Percentiles rank a stretch among this genome's conserved stretches.
phyloP scores from a whole-genome alignment of 2,113 vertebrate species.

The Casuarius casuarius region DNA sequence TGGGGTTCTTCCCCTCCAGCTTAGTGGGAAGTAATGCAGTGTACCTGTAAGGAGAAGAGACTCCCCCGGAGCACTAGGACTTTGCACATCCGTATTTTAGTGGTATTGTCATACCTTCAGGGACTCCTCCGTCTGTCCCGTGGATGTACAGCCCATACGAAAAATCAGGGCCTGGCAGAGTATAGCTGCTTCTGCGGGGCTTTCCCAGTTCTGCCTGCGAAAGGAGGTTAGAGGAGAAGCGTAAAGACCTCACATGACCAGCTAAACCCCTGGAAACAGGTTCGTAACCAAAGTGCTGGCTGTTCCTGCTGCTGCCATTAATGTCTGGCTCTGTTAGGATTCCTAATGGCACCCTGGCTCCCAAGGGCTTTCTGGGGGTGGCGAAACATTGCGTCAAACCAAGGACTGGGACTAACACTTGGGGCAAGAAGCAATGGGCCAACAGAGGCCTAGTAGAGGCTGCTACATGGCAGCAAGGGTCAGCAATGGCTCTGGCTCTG shows the following conservation, averaged over 20 bases:
- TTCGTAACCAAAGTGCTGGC: background rate
- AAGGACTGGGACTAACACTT: background rate
- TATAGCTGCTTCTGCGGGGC: conserved; percentile 71
- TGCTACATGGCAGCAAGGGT: rapidly evolving
- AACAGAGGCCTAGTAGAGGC: background rate
- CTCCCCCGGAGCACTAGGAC: background rate
- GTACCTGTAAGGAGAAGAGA: background rate
- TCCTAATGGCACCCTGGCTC: background rate
- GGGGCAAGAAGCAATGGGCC: background rate
- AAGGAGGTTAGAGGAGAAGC: background rate
- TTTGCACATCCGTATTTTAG: background rate
- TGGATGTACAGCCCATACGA: conserved; percentile 75
- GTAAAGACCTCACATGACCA: background rate
- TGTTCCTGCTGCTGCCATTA: too few relatives aligned
- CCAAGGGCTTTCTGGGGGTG: background rate
- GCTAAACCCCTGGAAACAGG: background rate
- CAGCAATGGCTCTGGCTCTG: background rate
- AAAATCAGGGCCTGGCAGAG: conserved; percentile 80
- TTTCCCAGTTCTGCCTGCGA: conserved; percentile 82
- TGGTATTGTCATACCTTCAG: conserved; percentile 76
- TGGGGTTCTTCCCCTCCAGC: background rate
- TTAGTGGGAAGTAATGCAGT: background rate
- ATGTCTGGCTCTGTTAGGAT: too few relatives aligned
- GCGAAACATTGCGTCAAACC: background rate
- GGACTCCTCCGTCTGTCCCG: conserved; percentile 81